These are phyloP conservation scores for Enteromius treurensis DNA, from an alignment of 2,797 vertebrate genomes.

Conservation along the genomic window DNA sequence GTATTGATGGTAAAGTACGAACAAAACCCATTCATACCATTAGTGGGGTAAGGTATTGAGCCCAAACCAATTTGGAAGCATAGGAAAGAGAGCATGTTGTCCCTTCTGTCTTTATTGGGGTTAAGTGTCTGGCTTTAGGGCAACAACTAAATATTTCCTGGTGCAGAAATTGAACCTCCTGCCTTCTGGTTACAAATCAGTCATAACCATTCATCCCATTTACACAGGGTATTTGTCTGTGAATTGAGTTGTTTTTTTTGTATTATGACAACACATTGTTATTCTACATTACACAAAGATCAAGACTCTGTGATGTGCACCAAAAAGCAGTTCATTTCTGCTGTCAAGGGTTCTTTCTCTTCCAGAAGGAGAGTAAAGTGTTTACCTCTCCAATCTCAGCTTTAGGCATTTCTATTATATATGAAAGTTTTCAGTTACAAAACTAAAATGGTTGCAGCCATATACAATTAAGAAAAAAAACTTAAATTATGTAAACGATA, in stretches of 20 bases:
- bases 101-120: constrained; percentile 15
- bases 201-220: constrained; percentile 14
- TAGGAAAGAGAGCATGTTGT: not conserved
- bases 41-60: not conserved
- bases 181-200: constrained; percentile 38
- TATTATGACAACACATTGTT: constrained; percentile 25
- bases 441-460: constrained; percentile 41
- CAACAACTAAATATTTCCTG: constrained; percentile 38
- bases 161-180: constrained; percentile 43
- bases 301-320: constrained; percentile 32
- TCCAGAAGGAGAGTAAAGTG: constrained; percentile 52
- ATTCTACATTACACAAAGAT: constrained; percentile 11
- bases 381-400: constrained; percentile 67
- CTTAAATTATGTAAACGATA: not conserved
- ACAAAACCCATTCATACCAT: not conserved
- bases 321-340: constrained; percentile 39
- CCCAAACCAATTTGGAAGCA: not conserved
- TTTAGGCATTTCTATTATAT: constrained; percentile 67
- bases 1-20: not conserved
- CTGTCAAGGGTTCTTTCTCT: constrained; percentile 30
- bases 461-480: not conserved
- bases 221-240: constrained; percentile 10
- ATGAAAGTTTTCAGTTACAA: constrained; percentile 66
- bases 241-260: not conserved
- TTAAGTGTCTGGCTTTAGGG: constrained; percentile 48